Evolutionary conservation across 2,113 vertebrate genomes (phyloP), one percentile per base, ranked within the genome.

Genomic region (Periophthalmodon schlosseri): DNA sequence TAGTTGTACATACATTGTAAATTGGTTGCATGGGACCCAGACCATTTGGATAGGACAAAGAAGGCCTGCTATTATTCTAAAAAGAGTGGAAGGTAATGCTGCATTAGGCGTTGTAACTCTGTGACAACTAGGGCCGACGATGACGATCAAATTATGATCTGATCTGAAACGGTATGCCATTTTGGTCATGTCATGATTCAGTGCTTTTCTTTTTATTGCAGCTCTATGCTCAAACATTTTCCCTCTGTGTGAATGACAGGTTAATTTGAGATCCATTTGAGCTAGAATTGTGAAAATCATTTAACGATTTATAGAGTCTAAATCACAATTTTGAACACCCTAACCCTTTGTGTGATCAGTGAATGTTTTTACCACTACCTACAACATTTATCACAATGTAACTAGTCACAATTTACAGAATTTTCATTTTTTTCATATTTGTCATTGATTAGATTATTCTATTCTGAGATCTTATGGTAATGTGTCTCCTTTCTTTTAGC

Each of bases 1-100:
- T 64, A 96, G 95, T 82, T 95, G 2, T 95, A 91, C 74, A 90
- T 95, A 52, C 94, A 95, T 56, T 94, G 91, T 70, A 93, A 91
- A 6, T 70, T 93, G 72, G 58, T 88, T 0, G 89, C 88, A 0
- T 95, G 94, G 94, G 93, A 95, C 67, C 92, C 93, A 20, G 70
- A 84, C 0, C 9, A 9, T n/a, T 21, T 88, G 6, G 78, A 83
- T 0, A 67, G 88, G 61, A 75, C 7, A 1, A 94, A 86, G 82
- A 96, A 96, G 58, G 84, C 93, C 3, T 95, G 94, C 65, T 89
- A 95, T 2, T 95, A 92, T 70, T 63, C 79, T 5, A 88, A 86
- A 66, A 73, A 87, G 18, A 73, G 4, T 5, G 70, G 46, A 49
- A 74, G 87, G 95, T 95, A 87, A 88, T 39, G 2, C 13, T 69